A percentile compares a stretch with the other conserved stretches of the same genome.
Evolutionary conservation across 2,888 invertebrate genomes (phyloP).

Genomic region (Pseudococcus viburni): DNA sequence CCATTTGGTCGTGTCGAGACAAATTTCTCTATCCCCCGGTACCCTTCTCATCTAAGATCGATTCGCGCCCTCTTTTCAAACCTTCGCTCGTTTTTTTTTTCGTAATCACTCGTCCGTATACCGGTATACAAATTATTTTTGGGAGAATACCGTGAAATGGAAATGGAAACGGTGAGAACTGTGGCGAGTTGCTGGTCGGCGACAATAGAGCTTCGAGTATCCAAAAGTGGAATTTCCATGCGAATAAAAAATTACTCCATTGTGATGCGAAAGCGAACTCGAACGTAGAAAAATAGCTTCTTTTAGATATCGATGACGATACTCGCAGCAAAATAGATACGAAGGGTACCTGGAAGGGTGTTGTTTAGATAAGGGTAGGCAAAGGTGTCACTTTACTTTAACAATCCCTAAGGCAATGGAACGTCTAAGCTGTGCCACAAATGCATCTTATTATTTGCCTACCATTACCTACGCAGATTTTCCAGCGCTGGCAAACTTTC

Average conservation of each 20-base stretch:
- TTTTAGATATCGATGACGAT: constrained; percentile 34
- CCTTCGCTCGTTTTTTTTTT: not conserved
- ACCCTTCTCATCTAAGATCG: not conserved
- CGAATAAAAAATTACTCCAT: not conserved
- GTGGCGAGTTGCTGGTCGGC: not conserved
- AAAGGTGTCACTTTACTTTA: constrained; percentile 43
- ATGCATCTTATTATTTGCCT: constrained; percentile 45
- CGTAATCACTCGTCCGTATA: not conserved
- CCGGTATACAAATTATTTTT: constrained; percentile 16
- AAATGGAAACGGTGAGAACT: not conserved
- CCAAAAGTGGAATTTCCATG: not conserved
- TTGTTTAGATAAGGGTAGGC: not conserved
- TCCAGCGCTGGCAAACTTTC: not conserved
- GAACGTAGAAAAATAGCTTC: constrained; percentile 29
- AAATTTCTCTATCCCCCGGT: constrained; percentile 16
- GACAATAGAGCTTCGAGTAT: not conserved
- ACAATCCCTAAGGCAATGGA: constrained; percentile 32
- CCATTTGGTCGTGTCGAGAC: constrained; percentile 60
- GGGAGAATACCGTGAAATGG: not conserved
- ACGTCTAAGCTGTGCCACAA: constrained; percentile 16
- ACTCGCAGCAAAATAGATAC: not conserved
- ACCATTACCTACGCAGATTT: not conserved
- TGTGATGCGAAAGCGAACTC: not conserved
- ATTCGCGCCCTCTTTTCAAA: not conserved
- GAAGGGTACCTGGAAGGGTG: not conserved